Evolutionary conservation across 2,113 vertebrate species (phyloP).

Genomic region (Electrona antarctica): DNA sequence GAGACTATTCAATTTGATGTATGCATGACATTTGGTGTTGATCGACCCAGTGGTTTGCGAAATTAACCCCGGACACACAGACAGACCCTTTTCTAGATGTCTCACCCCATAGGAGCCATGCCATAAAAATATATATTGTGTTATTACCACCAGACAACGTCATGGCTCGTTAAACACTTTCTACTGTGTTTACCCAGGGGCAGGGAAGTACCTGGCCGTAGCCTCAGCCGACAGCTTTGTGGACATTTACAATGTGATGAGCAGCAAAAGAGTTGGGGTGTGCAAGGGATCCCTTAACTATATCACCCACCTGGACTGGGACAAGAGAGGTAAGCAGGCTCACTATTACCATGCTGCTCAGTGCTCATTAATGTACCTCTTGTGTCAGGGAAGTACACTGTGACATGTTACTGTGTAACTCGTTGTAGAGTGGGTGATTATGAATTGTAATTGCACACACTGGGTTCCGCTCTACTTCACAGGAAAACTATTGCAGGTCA

Average conservation of each 20-base stretch:
- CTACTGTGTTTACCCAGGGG: slow-evolving; percentile 75
- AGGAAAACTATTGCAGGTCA: slow-evolving; percentile 98
- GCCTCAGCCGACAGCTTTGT: slow-evolving; percentile 95
- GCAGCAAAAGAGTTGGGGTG: slow-evolving; percentile 94
- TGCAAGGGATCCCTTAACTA: slow-evolving; percentile 95
- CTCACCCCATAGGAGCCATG: too few relatives aligned
- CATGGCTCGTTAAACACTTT: background rate
- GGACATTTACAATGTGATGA: slow-evolving; percentile 97
- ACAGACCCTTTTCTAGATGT: too few relatives aligned
- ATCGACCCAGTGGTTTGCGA: too few relatives aligned
- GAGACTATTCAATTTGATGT: too few relatives aligned
- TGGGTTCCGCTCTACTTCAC: slow-evolving; percentile 30
- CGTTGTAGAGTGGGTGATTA: background rate
- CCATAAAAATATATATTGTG: too few relatives aligned
- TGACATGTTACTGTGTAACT: background rate
- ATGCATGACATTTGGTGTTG: too few relatives aligned
- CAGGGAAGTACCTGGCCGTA: slow-evolving; percentile 95
- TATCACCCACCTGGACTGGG: slow-evolving; percentile 97
- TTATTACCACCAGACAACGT: too few relatives aligned
- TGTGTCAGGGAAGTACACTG: too few relatives aligned
- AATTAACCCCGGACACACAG: too few relatives aligned
- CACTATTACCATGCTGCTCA: background rate
- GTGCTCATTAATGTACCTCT: background rate
- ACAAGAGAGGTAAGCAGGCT: slow-evolving; percentile 84
- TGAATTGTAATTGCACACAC: background rate